phyloP scores from a whole-genome alignment of 2,113 vertebrate species.

The Etia nguti region DNA sequence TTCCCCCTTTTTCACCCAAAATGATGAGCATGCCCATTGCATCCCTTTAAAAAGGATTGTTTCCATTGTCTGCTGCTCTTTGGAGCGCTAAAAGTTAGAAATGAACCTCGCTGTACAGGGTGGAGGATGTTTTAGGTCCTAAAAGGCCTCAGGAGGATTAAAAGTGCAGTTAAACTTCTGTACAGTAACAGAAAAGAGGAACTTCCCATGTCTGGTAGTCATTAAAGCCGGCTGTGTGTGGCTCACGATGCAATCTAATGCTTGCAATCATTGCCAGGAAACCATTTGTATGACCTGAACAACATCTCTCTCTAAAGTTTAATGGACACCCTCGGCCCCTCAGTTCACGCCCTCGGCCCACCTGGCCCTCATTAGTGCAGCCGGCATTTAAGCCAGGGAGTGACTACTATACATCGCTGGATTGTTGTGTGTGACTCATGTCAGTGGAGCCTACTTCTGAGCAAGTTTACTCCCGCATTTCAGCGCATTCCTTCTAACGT shows the following conservation, averaged over 20 bases:
- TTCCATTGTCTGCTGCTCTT: no score
- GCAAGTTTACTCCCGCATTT: background rate
- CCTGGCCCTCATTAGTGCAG: background rate
- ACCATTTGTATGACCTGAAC: background rate
- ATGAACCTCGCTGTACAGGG: no score
- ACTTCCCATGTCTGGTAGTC: background rate
- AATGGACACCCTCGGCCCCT: background rate
- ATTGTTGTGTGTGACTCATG: no score
- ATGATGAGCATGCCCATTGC: no score
- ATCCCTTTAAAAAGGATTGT: no score
- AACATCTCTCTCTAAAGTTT: background rate
- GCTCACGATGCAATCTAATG: fast-evolving
- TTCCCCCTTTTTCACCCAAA: no score
- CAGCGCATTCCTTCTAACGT: background rate
- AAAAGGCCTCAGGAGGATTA: no score
- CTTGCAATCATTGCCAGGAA: fast-evolving
- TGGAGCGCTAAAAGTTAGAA: no score
- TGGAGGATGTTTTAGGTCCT: no score
- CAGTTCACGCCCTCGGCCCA: background rate
- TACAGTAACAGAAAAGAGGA: background rate
- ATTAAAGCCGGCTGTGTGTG: background rate
- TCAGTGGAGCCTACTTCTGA: background rate
- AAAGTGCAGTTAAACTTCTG: background rate
- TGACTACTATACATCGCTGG: no score
- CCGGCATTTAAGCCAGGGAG: no score